These are phyloP conservation scores for Sinella curviseta DNA, from an alignment of 1,140 invertebrate genomes.

Conservation along the genomic window DNA sequence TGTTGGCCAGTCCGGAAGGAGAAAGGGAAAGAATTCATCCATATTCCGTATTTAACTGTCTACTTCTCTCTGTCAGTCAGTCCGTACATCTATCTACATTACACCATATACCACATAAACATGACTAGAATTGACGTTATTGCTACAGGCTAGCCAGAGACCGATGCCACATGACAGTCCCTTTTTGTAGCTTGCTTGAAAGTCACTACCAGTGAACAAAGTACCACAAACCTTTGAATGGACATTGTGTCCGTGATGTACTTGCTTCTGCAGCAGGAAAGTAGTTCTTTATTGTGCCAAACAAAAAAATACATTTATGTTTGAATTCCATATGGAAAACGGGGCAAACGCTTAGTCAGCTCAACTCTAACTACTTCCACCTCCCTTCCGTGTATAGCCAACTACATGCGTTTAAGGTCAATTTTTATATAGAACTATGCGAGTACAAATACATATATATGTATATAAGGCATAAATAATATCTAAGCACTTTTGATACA, in stretches of 20 bases:
- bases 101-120: constrained; percentile 2
- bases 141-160: background rate
- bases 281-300: background rate
- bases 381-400: background rate
- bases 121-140: background rate
- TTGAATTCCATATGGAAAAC: constrained; percentile 10
- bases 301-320: background rate
- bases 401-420: background rate
- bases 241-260: background rate
- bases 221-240: background rate
- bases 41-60: background rate
- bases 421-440: background rate
- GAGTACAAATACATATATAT: background rate
- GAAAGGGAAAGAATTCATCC: no score
- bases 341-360: background rate
- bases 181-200: background rate
- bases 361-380: background rate
- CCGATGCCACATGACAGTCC: background rate
- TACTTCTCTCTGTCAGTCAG: background rate
- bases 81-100: background rate
- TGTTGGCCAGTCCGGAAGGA: no score
- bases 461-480: background rate
- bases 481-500: no score
- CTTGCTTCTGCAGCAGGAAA: background rate
- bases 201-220: background rate